These are phyloP conservation scores for Tinea trinotella DNA, from an alignment of 2,888 invertebrate genomes.

Conservation along the genomic window DNA sequence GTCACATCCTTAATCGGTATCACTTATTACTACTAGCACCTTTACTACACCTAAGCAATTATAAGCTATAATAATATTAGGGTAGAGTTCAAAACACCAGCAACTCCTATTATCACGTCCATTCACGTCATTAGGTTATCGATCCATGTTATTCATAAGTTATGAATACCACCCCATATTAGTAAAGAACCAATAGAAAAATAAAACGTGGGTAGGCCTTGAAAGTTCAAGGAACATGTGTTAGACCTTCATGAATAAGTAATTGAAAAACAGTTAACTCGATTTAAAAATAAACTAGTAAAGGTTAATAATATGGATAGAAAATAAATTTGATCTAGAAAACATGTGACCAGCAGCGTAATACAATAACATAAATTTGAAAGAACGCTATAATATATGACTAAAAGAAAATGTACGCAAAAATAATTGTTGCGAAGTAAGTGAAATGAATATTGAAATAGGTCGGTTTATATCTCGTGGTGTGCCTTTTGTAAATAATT, in stretches of 20 bases:
- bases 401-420: background rate
- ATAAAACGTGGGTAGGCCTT: constrained; percentile 5
- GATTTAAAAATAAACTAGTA: background rate
- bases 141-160: constrained; percentile 5
- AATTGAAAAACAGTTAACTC: background rate
- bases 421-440: background rate
- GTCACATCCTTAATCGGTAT: background rate
- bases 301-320: background rate
- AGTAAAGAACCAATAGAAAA: background rate
- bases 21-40: background rate
- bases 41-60: background rate
- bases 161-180: background rate
- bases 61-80: background rate
- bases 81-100: background rate
- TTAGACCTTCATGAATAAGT: background rate
- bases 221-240: constrained; percentile 1
- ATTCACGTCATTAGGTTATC: background rate
- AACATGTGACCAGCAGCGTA: constrained; percentile 5
- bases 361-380: background rate
- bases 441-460: background rate
- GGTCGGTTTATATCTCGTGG: constrained; percentile 1
- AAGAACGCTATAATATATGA: background rate
- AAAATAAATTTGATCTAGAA: background rate
- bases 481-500: background rate
- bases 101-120: background rate